A percentile compares a stretch with the other conserved stretches of the same genome.
Conservation (phyloP, 2,797 vertebrate genomes). For the Poecilia gillii region DNA sequence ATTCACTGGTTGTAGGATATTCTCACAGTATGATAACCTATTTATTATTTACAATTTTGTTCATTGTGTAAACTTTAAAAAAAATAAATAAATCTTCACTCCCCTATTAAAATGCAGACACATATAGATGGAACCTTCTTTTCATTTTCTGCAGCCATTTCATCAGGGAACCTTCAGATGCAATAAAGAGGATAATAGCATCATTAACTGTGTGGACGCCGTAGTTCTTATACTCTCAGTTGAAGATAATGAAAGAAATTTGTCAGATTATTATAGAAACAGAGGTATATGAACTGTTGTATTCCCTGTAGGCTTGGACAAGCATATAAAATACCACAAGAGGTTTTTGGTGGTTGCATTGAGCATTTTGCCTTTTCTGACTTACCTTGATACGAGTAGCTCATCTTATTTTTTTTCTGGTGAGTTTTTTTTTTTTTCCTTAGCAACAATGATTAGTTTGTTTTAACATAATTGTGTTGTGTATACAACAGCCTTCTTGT, state of each 20-base stretch:
- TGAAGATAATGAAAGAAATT: neutral
- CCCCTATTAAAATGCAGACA: neutral
- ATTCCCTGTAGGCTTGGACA: neutral
- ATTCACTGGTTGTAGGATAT: conserved; percentile 62
- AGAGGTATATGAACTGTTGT: neutral
- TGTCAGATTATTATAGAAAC: neutral
- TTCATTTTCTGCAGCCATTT: neutral
- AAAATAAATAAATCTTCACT: neutral
- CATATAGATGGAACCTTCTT: neutral
- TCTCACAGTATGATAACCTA: neutral
- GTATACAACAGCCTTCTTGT: conserved; percentile 36
- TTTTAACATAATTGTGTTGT: conserved; percentile 34
- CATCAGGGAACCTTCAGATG: neutral
- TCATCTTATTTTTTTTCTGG: conserved; percentile 32
- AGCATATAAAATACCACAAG: neutral
- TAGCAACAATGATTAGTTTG: conserved; percentile 28
- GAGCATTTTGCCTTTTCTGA: neutral
- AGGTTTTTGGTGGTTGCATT: neutral
- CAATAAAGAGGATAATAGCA: neutral
- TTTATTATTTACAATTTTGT: neutral
- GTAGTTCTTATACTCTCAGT: neutral
- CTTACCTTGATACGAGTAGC: neutral
- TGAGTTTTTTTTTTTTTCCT: conserved; percentile 9
- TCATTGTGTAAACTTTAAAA: neutral
- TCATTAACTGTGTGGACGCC: neutral